Percentiles rank a stretch among this genome's conserved stretches.
Conservation (phyloP, 2,113 vertebrate genomes). For the Percopsis transmontana region DNA sequence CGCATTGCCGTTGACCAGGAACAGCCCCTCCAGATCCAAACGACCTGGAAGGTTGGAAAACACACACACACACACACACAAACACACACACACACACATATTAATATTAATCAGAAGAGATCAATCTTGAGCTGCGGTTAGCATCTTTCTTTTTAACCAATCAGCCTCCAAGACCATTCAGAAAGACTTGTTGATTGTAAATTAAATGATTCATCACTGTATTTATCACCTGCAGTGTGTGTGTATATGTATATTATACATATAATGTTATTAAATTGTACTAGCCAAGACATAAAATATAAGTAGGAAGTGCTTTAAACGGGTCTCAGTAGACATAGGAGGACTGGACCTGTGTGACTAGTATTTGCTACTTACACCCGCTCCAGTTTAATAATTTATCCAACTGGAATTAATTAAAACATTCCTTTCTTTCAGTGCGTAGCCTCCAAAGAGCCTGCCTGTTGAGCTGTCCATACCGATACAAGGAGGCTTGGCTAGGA, state of each 20-base stretch:
- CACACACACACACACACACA: conserved; percentile 8
- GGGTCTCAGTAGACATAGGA: too few species aligned
- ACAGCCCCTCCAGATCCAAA: conserved; percentile 95
- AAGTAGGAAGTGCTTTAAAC: not conserved
- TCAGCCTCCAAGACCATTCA: not conserved
- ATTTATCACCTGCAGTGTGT: too few species aligned
- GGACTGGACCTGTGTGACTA: too few species aligned
- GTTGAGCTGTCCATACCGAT: not conserved
- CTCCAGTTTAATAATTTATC: not conserved
- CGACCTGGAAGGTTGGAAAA: conserved; percentile 75
- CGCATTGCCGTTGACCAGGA: conserved; percentile 96
- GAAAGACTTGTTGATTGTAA: too few species aligned
- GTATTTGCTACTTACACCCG: too few species aligned
- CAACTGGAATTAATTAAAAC: not conserved
- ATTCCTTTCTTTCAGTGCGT: not conserved
- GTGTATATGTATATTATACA: too few species aligned
- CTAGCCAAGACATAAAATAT: too few species aligned
- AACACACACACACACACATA: not conserved
- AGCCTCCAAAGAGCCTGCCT: too few species aligned
- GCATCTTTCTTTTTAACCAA: not conserved
- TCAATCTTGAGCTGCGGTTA: too few species aligned
- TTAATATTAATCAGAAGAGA: not conserved
- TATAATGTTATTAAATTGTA: too few species aligned
- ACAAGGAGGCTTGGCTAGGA: not conserved
- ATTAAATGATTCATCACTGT: too few species aligned